Conservation (phyloP, 2,888 invertebrate genomes). For the Leptogaster cylindrica region DNA sequence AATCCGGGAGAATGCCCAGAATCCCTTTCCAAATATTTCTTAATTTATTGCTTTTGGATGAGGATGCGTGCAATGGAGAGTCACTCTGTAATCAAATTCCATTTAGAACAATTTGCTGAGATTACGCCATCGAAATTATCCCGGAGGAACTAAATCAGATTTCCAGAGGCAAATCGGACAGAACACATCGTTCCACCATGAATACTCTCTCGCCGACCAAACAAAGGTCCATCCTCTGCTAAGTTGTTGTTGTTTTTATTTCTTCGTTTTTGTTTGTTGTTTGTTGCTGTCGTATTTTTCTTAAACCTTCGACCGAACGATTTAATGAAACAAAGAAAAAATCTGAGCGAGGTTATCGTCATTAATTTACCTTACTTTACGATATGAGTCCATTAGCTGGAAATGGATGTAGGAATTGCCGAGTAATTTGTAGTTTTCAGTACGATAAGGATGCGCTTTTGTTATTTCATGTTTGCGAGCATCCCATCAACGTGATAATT, state of each 20-base stretch:
- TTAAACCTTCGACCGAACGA: background rate
- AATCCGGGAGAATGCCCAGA: too few relatives aligned
- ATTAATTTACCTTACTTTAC: constrained; percentile 51
- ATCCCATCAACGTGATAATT: constrained; percentile 34
- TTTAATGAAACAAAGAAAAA: constrained; percentile 11
- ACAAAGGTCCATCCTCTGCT: background rate
- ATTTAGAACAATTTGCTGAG: constrained; percentile 26
- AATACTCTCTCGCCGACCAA: background rate
- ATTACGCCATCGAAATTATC: constrained; percentile 25
- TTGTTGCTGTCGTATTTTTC: background rate
- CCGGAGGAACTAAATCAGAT: constrained; percentile 23
- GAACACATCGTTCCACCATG: background rate
- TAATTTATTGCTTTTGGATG: background rate
- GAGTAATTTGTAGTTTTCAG: constrained; percentile 43
- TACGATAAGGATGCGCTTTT: constrained; percentile 27
- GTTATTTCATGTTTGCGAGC: constrained; percentile 25
- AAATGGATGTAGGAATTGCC: constrained; percentile 41
- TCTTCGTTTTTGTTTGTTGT: too few relatives aligned
- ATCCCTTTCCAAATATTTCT: background rate
- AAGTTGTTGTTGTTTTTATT: too few relatives aligned
- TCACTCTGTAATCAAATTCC: constrained; percentile 5
- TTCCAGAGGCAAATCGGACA: background rate
- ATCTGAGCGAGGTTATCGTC: constrained; percentile 43
- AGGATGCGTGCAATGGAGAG: background rate
- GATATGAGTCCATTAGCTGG: constrained; percentile 51